phyloP scores from a whole-genome alignment of 2,888 invertebrate species.

The Caenorhabditis sinica region DNA sequence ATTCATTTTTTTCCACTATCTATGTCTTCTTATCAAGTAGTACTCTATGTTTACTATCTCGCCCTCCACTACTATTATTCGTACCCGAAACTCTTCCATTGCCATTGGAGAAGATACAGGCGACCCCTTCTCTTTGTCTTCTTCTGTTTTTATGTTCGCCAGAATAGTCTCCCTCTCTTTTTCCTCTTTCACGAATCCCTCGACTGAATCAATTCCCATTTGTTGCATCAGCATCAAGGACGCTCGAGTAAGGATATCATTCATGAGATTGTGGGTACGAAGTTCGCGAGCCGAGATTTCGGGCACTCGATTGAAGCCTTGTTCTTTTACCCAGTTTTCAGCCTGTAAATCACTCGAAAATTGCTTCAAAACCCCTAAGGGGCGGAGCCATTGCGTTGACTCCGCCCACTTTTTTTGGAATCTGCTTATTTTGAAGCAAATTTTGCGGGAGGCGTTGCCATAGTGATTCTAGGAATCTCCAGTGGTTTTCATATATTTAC shows the following conservation, averaged over 20 bases:
- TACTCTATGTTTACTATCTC: slow-evolving; percentile 9
- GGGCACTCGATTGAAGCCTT: slow-evolving; percentile 34
- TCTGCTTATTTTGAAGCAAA: no score
- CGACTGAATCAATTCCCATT: slow-evolving; percentile 16
- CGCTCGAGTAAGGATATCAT: slow-evolving; percentile 42
- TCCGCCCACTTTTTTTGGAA: no score
- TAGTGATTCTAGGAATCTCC: no score
- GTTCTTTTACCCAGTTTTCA: slow-evolving; percentile 26
- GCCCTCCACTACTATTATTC: background rate
- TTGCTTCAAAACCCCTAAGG: no score
- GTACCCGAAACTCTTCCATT: slow-evolving; percentile 52
- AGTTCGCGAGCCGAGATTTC: slow-evolving; percentile 16
- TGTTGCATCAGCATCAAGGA: slow-evolving; percentile 35
- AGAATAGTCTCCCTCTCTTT: background rate
- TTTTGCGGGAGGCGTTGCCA: no score
- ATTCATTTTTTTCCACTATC: background rate
- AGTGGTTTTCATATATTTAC: no score
- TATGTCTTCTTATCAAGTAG: slow-evolving; percentile 1
- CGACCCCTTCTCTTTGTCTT: background rate
- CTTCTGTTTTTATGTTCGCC: slow-evolving; percentile 3
- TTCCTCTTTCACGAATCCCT: background rate
- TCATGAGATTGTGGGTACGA: slow-evolving; percentile 8
- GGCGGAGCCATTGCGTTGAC: no score
- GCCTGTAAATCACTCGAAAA: slow-evolving; percentile 27
- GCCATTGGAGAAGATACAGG: slow-evolving; percentile 50